Percentiles rank a stretch among this genome's conserved stretches.
Conservation (phyloP, 2,888 invertebrate genomes). For the Bombyx huttoni region DNA sequence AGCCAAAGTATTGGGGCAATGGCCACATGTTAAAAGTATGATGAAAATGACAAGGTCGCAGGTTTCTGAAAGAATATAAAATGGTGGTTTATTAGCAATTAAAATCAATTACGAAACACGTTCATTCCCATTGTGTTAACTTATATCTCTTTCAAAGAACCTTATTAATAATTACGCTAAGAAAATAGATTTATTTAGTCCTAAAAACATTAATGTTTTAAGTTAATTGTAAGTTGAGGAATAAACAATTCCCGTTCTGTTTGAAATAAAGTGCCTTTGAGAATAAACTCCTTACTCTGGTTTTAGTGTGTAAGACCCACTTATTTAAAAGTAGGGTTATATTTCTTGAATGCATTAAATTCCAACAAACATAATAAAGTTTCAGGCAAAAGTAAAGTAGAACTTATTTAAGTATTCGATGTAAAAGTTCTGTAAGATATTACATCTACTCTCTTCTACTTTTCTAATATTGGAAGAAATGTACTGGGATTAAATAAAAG, state of each 20-base stretch:
- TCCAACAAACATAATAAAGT: no score
- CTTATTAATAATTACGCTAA: not conserved
- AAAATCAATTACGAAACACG: not conserved
- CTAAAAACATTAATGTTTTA: not conserved
- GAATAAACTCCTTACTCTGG: constrained; percentile 7
- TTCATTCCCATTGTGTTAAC: not conserved
- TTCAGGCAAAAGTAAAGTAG: no score
- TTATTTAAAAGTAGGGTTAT: not conserved
- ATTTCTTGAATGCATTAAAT: not conserved
- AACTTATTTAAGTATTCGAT: no score
- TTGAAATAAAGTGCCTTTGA: constrained; percentile 42
- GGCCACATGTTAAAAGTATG: not conserved
- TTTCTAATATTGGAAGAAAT: no score
- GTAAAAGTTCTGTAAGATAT: no score
- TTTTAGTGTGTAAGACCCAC: not conserved
- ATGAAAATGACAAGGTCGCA: not conserved
- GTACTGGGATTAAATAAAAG: no score
- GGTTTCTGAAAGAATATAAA: not conserved
- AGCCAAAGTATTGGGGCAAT: constrained; percentile 41
- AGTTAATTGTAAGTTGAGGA: constrained; percentile 8
- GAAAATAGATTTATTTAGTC: not conserved
- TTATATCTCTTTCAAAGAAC: not conserved
- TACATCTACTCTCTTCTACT: no score
- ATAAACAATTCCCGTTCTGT: constrained; percentile 6
- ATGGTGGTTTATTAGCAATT: not conserved